Evolutionary conservation across 2,888 invertebrate genomes (phyloP), one percentile per base, ranked within the genome.

Genomic region (Operophtera brumata): DNA sequence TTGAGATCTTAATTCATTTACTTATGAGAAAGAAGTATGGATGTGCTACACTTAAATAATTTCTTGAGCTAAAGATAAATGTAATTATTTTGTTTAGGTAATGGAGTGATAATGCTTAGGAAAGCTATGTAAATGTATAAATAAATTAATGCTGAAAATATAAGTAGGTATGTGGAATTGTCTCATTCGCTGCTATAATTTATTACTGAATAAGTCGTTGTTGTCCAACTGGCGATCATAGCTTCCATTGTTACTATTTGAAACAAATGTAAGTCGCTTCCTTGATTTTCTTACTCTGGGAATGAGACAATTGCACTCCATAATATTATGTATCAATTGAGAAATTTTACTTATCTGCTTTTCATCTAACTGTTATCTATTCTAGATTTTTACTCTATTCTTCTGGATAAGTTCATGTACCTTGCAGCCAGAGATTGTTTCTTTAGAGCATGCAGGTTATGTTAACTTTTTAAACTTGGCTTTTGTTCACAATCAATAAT

Each of bases 51-150:
- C 67, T 69, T 65, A 66, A 71, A 68, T 69, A 70, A 61, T 68
- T 68, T 72, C 73, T 72, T 72, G 71, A 78, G 75, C 77, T 79
- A 67, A 74, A 75, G 57, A 71, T 73, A 70, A 75, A 76, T 80
- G 77, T 80, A 78, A 76, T 78, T 78, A 76, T 75, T 80, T 75
- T 76, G 69, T 81, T 77, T 79, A 78, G 71, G 75, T 78, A 80
- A 75, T 75, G 75, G 77, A 79, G 77, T 80, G 78, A 82, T 79
- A 77, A 73, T 77, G 80, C 83, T 84, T 83, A 78, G 75, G 69
- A 74, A 80, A 78, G 80, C 78, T 81, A 78, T 82, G 82, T 86
- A 86, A 84, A 84, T 88, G 84, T 88, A 84, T 82, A 86, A 83
- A 85, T 83, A 81, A 83, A 84, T 79, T 77, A 81, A 82, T 80